Evolutionary conservation across 2,797 vertebrate genomes (phyloP).

Genomic region (Toxotes lorentzi): DNA sequence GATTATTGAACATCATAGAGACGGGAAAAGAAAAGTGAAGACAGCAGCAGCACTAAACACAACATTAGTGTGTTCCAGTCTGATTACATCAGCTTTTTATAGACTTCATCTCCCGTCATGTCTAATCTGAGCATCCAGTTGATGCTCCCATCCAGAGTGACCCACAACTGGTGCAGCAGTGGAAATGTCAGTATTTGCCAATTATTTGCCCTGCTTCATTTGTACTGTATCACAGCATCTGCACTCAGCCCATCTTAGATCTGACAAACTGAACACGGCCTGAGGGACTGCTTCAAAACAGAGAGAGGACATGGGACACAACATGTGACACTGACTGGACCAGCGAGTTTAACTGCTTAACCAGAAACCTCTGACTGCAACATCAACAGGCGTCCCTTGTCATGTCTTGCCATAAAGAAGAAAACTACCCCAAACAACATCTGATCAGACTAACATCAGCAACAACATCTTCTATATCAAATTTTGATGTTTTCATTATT

Average conservation of each 20-base stretch:
- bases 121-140: slow-evolving; percentile 30
- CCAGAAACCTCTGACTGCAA: slow-evolving; percentile 16
- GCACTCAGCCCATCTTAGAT: background rate
- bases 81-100: slow-evolving; percentile 53
- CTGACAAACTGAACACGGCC: background rate
- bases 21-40: slow-evolving; percentile 13
- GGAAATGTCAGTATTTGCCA: background rate
- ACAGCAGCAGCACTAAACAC: slow-evolving; percentile 3
- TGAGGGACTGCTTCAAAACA: background rate
- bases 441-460: background rate
- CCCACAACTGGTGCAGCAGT: slow-evolving; percentile 25
- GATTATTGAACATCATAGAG: background rate
- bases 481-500: too few relatives aligned
- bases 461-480: background rate
- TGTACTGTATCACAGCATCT: slow-evolving; percentile 24
- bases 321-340: slow-evolving; percentile 37
- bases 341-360: slow-evolving; percentile 2
- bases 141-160: slow-evolving; percentile 32
- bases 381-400: slow-evolving; percentile 5
- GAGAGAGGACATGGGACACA: background rate
- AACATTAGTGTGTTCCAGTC: slow-evolving; percentile 22
- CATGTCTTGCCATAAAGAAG: background rate
- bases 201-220: background rate
- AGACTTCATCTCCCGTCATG: slow-evolving; percentile 27
- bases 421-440: background rate